Conservation (phyloP, 2,797 vertebrate species). For the Manis pentadactyla region DNA sequence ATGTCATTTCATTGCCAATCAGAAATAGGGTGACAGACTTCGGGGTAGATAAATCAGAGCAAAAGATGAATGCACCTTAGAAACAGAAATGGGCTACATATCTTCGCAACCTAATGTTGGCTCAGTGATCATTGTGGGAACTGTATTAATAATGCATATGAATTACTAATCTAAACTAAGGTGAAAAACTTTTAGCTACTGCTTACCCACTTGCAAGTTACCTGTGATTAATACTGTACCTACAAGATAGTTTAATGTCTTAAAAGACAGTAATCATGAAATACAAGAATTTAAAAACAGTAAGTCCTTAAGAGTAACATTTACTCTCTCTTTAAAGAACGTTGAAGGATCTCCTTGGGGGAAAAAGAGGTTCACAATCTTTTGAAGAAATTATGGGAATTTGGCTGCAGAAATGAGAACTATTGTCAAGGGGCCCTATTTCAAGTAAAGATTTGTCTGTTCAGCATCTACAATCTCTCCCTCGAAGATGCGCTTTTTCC, state of each 20-base stretch:
- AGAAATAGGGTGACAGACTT: slow-evolving; percentile 16
- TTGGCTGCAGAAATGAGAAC: slow-evolving; percentile 43
- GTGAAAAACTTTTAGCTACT: background rate
- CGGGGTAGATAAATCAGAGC: background rate
- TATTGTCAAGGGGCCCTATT: background rate
- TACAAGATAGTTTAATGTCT: background rate
- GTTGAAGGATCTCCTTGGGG: background rate
- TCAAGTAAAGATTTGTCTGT: slow-evolving; percentile 25
- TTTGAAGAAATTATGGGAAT: slow-evolving; percentile 48
- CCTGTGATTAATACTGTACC: background rate
- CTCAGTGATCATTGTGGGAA: background rate
- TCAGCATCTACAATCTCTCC: background rate
- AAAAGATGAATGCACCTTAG: background rate
- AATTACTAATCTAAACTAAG: background rate
- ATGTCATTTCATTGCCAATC: background rate
- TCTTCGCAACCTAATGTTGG: background rate
- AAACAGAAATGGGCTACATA: background rate
- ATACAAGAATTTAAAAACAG: slow-evolving; percentile 51
- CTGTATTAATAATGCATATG: background rate
- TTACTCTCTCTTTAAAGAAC: slow-evolving; percentile 46
- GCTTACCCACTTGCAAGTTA: background rate
- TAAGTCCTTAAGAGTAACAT: slow-evolving; percentile 60
- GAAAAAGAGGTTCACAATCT: background rate
- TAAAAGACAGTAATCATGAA: slow-evolving; percentile 45
- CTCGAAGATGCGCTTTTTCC: slow-evolving; percentile 40